Evolutionary conservation across 2,888 invertebrate genomes (phyloP), one percentile per base, ranked within the genome.

Genomic region (Sphaerophoria rueppellii): DNA sequence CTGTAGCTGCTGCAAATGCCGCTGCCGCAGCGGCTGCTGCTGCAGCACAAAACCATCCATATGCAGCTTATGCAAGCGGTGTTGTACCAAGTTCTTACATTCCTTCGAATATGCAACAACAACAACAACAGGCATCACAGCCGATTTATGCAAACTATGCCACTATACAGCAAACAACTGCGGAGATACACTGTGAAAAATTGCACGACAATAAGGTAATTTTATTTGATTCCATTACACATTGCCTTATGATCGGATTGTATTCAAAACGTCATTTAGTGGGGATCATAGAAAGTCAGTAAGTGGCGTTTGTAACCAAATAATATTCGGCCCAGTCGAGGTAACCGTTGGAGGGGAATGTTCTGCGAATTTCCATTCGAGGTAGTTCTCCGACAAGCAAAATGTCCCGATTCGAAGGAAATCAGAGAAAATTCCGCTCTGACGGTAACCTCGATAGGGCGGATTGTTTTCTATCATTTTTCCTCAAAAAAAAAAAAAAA

Each of bases 141-240:
- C 92, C 91, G 24, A 91, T 91, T 76, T 92, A 92, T 88, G 92
- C 91, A 48, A 92, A 92, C 87, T 92, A 92, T 88, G 91, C 91
- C 63, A 91, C 91, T 86, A 92, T 91, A 87, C 92, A 92, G 88
- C 94, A 94, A 90, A 94, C 94, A 12, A 94, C 94, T 4, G 94
- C 94, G 4, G 94, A 94, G 89, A 94, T 94, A 87, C 92, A 92
- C 89, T 91, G 91, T 87, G 92, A 92, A 88, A 92, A 92, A 88
- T 90, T 90, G 86, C 91, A 92, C 82, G 92, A 92, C 88, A 91
- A 89, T 88, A 92, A 91, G 88, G 90, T 90, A 80, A 87, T 74
- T 61, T 55, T 16, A 32, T 67, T 58, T 40, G 37, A 43, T 43
- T 43, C 12, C 6, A 43, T 11, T 9, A 6, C 43, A 43, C 11